Base-by-base conservation (phyloP, 2,888 invertebrate species). In the Drosophila barbarae region DNA sequence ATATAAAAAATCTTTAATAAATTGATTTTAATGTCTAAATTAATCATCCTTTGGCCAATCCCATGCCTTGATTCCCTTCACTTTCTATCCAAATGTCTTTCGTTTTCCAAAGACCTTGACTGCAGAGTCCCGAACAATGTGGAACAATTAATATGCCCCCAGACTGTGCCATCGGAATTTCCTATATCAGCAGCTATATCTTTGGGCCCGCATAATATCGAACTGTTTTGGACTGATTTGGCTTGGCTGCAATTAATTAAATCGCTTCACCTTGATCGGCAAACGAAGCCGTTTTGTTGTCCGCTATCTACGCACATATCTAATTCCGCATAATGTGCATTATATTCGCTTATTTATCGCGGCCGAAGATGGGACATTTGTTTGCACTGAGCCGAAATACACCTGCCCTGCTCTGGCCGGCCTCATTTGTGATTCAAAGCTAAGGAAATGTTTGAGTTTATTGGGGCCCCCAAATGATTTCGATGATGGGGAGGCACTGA, bases 281-380 rank as follows among this genome's bases (percentile, higher is more conserved):
- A 71, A 66, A 73, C 63, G 66, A 69, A 63, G 64, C 71, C 51
- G 63, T 47, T 64, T 59, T 51, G 64, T 72, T 55, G 61, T 61
- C n/a, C 23, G 47, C 63, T 82, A 84, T 79, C 84, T 73, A 63
- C 67, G 79, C 73, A 70, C 78, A 78, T 78, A 78, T 84, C 78
- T 79, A 76, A 77, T 81, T 61, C 60, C 35, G 56, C 50, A 73
- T 65, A 66, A 78, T 69, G 76, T 68, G 52, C 78, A 72, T 57
- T 58, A 71, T 61, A 67, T 74, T 65, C 68, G 69, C 73, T 76
- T 82, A 63, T 77, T 75, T 74, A 83, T 72, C 57, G 56, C 38
- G 30, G 36, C 51, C 30, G 36, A 18, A 57, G 53, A 75, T 63
- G 49, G 59, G 68, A 58, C 65, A 52, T 72, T 82, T 76, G 80